Evolutionary conservation across 2,113 vertebrate species (phyloP).

Genomic region (Echinops telfairi): DNA sequence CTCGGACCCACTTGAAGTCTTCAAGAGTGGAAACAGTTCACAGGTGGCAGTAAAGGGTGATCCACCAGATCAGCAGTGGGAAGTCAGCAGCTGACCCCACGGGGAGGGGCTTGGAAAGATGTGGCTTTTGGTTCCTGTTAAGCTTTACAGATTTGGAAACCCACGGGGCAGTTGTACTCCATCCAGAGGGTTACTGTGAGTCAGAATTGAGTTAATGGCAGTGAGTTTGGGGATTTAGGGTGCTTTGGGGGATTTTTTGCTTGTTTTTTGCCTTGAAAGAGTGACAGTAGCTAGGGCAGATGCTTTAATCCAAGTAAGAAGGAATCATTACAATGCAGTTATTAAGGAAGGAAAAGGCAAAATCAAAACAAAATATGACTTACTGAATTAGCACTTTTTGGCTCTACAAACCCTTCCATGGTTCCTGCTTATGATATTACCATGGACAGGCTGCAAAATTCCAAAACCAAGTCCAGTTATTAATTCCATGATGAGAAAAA

Average conservation of each 20-base stretch:
- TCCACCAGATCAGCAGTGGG: too few species aligned
- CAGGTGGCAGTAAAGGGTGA: too few species aligned
- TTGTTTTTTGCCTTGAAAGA: background rate
- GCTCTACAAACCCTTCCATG: background rate
- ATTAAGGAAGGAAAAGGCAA: conserved; percentile 4
- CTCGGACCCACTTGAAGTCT: background rate
- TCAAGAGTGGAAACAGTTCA: background rate
- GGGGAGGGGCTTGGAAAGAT: too few species aligned
- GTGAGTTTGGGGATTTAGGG: too few species aligned
- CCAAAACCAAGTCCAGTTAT: conserved; percentile 2
- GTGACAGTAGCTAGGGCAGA: background rate
- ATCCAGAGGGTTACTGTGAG: too few species aligned
- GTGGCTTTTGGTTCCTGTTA: too few species aligned
- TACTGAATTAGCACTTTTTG: background rate
- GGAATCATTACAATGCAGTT: background rate
- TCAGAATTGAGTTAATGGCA: too few species aligned
- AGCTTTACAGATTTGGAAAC: too few species aligned
- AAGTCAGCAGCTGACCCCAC: too few species aligned
- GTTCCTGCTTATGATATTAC: conserved; percentile 31
- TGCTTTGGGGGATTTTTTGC: too few species aligned
- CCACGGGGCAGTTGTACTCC: too few species aligned
- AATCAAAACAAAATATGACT: conserved; percentile 52
- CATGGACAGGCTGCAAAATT: conserved; percentile 30
- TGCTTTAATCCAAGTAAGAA: background rate
- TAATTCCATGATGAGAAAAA: conserved; percentile 65